These are phyloP conservation scores for Pogonomyrmex barbatus DNA, from an alignment of 1,140 invertebrate species.

Conservation along the genomic window DNA sequence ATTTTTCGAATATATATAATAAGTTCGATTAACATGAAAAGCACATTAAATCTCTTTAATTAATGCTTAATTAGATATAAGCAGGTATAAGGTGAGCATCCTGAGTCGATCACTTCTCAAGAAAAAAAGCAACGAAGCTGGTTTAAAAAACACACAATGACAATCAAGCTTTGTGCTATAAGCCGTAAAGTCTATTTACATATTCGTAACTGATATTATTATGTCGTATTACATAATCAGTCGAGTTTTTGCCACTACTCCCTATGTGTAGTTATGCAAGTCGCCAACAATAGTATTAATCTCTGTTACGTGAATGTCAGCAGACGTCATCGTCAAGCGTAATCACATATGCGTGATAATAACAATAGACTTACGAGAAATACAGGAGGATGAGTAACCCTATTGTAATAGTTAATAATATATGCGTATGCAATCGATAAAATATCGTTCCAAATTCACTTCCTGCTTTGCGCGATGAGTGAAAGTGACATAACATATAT, in stretches of 20 bases:
- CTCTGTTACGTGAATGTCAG: constrained; percentile 11
- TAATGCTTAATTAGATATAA: not conserved
- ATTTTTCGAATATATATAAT: no score
- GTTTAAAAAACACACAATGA: not conserved
- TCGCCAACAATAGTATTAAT: not conserved
- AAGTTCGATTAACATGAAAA: no score
- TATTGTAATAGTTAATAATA: not conserved
- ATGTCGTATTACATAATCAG: not conserved
- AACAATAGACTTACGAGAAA: not conserved
- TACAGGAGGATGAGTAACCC: not conserved
- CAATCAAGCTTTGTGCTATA: not conserved
- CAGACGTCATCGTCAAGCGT: not conserved
- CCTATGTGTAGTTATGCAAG: constrained; percentile 17
- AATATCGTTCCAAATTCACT: not conserved
- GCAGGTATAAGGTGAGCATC: not conserved
- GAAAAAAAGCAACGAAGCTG: not conserved
- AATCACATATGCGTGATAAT: not conserved
- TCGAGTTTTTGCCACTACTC: constrained; percentile 11
- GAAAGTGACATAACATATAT: not conserved
- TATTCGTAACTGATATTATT: constrained; percentile 5
- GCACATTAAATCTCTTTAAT: not conserved
- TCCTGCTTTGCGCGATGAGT: not conserved
- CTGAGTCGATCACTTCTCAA: not conserved
- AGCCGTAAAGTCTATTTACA: constrained; percentile 6
- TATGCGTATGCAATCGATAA: not conserved